Conservation (phyloP, 2,113 vertebrate species). For the Ailurus styani region DNA sequence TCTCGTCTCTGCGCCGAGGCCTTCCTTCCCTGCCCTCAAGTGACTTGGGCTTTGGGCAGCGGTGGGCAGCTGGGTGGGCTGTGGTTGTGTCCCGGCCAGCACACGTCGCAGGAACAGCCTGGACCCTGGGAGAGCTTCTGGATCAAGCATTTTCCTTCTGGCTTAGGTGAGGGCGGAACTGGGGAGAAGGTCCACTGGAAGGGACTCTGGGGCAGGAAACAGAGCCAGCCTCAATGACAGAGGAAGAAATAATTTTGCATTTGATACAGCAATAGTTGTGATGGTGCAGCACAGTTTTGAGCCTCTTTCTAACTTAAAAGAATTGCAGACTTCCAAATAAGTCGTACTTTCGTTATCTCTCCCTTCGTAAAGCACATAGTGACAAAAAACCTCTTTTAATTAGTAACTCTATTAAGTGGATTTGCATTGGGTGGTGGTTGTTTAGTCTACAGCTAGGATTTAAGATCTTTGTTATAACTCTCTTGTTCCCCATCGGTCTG, state of each 20-base stretch:
- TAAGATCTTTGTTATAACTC: background rate
- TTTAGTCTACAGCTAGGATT: background rate
- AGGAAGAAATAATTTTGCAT: background rate
- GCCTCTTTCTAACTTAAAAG: background rate
- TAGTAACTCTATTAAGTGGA: background rate
- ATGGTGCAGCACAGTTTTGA: background rate
- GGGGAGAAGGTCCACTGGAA: background rate
- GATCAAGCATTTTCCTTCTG: background rate
- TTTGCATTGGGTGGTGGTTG: background rate
- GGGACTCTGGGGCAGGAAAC: background rate
- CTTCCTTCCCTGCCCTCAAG: background rate
- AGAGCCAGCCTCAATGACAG: background rate
- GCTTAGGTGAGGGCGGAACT: background rate
- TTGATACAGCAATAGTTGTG: background rate
- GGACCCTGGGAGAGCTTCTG: background rate
- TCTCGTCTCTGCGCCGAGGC: background rate
- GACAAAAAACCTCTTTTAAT: background rate
- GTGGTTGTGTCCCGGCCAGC: background rate
- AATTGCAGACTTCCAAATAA: background rate
- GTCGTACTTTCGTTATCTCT: background rate
- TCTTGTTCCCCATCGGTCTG: background rate
- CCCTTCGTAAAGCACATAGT: background rate
- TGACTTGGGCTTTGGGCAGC: background rate
- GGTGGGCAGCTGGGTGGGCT: background rate
- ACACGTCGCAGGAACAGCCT: rapidly evolving